A percentile compares a stretch with the other conserved stretches of the same genome.
Conservation (phyloP, 2,888 invertebrate genomes). For the Mythimna loreyi region DNA sequence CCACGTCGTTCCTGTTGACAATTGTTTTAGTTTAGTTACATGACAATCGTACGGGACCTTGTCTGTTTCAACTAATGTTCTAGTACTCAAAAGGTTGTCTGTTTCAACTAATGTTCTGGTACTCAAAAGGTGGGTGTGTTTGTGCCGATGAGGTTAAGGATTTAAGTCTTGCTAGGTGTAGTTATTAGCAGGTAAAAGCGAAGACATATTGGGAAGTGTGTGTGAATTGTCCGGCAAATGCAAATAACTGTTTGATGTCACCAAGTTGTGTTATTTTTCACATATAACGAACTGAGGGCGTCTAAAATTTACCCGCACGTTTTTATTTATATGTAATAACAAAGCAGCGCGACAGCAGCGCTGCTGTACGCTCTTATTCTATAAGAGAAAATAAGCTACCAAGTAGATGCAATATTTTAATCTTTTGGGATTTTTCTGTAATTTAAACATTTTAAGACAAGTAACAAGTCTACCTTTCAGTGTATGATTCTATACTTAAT, state of each 20-base stretch:
- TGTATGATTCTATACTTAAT: neutral
- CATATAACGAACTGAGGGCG: too few relatives aligned
- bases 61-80: neutral
- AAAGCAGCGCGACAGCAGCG: too few relatives aligned
- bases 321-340: too few relatives aligned
- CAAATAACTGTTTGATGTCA: neutral
- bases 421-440: neutral
- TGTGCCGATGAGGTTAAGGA: neutral
- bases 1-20: slow-evolving; percentile 93
- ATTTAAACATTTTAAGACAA: neutral
- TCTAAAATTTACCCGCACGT: too few relatives aligned
- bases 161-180: neutral
- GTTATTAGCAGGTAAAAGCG: neutral
- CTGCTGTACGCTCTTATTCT: too few relatives aligned
- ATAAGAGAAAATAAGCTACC: neutral
- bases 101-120: neutral
- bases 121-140: neutral
- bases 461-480: too few relatives aligned
- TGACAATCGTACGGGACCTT: neutral
- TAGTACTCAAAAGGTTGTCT: neutral
- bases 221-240: neutral
- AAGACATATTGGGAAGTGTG: neutral
- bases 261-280: too few relatives aligned
- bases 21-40: slow-evolving; percentile 11
- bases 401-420: neutral